These are phyloP conservation scores for Thalpophila matura DNA, from an alignment of 2,888 invertebrate genomes.

Conservation along the genomic window DNA sequence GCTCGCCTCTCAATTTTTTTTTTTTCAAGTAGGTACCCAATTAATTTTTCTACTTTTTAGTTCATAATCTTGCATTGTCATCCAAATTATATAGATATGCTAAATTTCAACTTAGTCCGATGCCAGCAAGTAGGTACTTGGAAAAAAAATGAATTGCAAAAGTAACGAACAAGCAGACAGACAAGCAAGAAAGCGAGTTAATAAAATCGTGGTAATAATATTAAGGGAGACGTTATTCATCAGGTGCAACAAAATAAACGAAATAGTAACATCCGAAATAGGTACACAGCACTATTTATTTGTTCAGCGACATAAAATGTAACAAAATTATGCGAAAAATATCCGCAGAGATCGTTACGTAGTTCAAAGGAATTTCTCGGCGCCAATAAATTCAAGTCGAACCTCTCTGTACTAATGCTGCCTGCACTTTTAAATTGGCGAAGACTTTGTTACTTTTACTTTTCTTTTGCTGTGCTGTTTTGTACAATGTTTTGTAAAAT, in stretches of 20 bases:
- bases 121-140: too few relatives aligned
- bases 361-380: conserved; percentile 75
- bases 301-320: conserved; percentile 59
- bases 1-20: too few relatives aligned
- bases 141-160: too few relatives aligned
- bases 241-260: background rate
- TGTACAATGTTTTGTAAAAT: background rate
- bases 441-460: conserved; percentile 50
- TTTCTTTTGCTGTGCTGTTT: conserved; percentile 13
- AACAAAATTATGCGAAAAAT: conserved; percentile 71
- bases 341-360: conserved; percentile 70
- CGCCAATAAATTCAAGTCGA: conserved; percentile 75
- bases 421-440: conserved; percentile 64
- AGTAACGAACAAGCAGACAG: too few relatives aligned
- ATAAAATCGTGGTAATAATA: too few relatives aligned
- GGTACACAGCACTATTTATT: conserved; percentile 19
- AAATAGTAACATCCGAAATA: background rate
- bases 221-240: too few relatives aligned
- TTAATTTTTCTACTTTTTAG: too few relatives aligned
- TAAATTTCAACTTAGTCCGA: too few relatives aligned
- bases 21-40: too few relatives aligned
- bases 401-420: conserved; percentile 59
- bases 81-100: too few relatives aligned
- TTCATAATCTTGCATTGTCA: too few relatives aligned
- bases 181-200: too few relatives aligned